Evolutionary conservation across 2,113 vertebrate species (phyloP).

Genomic region (Thinocorus orbignyianus): DNA sequence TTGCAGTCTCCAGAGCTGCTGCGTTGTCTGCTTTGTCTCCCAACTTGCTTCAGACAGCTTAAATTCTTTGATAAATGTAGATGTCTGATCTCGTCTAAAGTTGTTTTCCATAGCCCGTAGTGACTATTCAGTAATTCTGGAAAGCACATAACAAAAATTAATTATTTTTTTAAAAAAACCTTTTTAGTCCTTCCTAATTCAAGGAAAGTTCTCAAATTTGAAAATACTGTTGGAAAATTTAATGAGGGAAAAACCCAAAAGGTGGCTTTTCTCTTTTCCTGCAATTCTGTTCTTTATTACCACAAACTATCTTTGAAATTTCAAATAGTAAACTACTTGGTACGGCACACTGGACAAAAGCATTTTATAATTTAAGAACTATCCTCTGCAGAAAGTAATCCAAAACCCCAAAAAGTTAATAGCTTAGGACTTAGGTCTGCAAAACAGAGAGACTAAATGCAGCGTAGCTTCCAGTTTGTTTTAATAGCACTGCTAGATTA

Average conservation of each 20-base stretch:
- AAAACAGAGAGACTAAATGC: neutral
- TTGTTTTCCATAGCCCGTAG: neutral
- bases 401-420: neutral
- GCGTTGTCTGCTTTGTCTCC: neutral
- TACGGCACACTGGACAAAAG: neutral
- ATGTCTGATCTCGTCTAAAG: constrained; percentile 1
- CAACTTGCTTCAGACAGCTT: neutral
- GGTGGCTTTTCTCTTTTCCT: neutral
- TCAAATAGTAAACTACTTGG: neutral
- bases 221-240: neutral
- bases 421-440: neutral
- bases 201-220: neutral
- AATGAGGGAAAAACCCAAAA: neutral
- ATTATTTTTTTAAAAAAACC: neutral
- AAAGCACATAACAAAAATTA: neutral
- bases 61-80: constrained; percentile 5
- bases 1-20: neutral
- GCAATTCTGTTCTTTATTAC: neutral
- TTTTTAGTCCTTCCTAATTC: neutral
- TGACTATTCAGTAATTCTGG: neutral
- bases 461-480: constrained; percentile 42
- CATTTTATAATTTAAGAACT: neutral
- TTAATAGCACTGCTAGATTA: constrained; percentile 59
- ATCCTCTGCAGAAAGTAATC: neutral
- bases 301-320: neutral